Conservation (phyloP, 2,797 vertebrate species). For the Mormyrus proboscirostris region DNA sequence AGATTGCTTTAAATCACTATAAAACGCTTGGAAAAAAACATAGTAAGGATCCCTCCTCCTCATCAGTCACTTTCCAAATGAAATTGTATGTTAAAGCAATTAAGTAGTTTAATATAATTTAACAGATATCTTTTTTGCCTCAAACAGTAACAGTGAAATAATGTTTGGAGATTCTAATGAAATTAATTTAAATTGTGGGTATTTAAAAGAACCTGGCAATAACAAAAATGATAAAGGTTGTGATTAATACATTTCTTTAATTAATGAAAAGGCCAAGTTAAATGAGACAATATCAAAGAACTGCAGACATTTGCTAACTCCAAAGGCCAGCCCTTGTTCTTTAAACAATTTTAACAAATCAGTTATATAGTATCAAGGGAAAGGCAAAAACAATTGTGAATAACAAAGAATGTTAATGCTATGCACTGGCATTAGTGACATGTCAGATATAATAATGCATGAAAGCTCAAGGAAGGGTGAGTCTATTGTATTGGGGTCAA, state of each 20-base stretch:
- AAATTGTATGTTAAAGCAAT: not conserved
- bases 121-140: not conserved
- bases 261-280: conserved; percentile 2
- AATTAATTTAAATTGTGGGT: not conserved
- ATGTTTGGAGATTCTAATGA: not conserved
- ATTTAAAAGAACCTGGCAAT: not conserved
- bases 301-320: not conserved
- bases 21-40: not conserved
- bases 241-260: conserved; percentile 9
- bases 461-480: not conserved
- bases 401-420: conserved; percentile 10
- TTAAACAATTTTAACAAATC: conserved; percentile 14
- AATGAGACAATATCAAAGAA: not conserved
- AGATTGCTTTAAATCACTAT: not conserved
- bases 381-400: conserved; percentile 1
- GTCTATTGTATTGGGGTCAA: not conserved
- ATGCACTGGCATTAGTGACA: not conserved
- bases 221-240: not conserved
- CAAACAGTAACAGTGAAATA: conserved; percentile 14
- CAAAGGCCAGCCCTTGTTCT: conserved; percentile 12
- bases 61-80: not conserved
- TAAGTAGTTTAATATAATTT: not conserved
- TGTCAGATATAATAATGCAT: not conserved
- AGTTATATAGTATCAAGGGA: not conserved
- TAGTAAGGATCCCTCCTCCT: not conserved